A percentile compares a stretch with the other conserved stretches of the same genome.
Conservation (phyloP, 2,888 invertebrate genomes). For the Agonum fuliginosum region DNA sequence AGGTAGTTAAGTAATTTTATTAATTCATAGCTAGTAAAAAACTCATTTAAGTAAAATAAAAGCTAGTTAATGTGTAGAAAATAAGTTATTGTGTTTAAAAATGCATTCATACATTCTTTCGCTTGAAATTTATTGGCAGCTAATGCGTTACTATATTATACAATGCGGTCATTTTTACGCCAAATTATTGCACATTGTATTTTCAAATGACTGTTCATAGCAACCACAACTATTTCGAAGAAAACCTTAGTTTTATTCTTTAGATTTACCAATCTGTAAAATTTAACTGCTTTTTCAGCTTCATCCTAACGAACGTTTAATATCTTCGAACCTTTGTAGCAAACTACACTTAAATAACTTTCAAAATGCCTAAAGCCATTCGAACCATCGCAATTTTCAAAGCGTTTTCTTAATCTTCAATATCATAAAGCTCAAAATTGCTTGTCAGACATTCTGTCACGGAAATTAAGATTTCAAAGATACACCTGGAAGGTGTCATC, state of each 20-base stretch:
- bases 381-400: constrained; percentile 14
- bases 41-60: too few relatives aligned
- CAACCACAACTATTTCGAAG: not conserved
- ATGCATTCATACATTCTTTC: too few relatives aligned
- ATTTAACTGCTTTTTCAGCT: constrained; percentile 6
- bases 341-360: constrained; percentile 28
- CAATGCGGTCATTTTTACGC: constrained; percentile 2
- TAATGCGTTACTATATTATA: not conserved
- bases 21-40: too few relatives aligned
- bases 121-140: too few relatives aligned
- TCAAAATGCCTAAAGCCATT: not conserved
- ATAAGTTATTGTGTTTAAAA: too few relatives aligned
- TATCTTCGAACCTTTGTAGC: not conserved
- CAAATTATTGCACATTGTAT: constrained; percentile 1
- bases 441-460: constrained; percentile 44
- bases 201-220: not conserved
- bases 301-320: constrained; percentile 9
- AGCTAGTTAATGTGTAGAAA: too few relatives aligned
- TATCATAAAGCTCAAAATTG: constrained; percentile 16
- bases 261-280: constrained; percentile 15
- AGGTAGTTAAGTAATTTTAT: too few relatives aligned
- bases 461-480: constrained; percentile 60
- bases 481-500: constrained; percentile 59
- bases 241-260: not conserved
- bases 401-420: not conserved